Evolutionary conservation across 2,888 invertebrate species (phyloP).

Genomic region (Pandemis cinnamomeana): DNA sequence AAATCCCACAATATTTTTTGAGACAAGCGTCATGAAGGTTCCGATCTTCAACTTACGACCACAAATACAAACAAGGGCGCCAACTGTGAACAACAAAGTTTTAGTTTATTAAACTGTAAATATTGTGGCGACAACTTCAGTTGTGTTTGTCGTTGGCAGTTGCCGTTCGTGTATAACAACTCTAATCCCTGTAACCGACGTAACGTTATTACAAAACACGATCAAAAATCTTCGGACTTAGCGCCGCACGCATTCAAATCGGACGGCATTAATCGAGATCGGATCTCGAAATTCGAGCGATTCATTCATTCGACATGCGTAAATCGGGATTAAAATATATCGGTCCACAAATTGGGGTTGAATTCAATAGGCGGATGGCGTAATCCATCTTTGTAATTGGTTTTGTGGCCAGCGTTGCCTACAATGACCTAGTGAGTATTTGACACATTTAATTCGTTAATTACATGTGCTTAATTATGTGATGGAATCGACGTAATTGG

Average conservation of each 20-base stretch:
- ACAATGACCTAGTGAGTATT: slow-evolving; percentile 53
- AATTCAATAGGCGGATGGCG: slow-evolving; percentile 67
- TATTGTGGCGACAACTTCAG: too few relatives aligned
- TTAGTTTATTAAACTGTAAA: too few relatives aligned
- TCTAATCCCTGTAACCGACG: not conserved
- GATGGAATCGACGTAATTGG: not conserved
- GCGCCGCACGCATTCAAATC: slow-evolving; percentile 11
- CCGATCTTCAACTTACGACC: too few relatives aligned
- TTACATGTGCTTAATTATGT: slow-evolving; percentile 45
- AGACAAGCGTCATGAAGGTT: too few relatives aligned
- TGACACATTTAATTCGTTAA: slow-evolving; percentile 52
- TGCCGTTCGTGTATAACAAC: too few relatives aligned
- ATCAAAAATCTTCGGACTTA: slow-evolving; percentile 16
- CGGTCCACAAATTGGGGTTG: slow-evolving; percentile 73
- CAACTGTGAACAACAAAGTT: too few relatives aligned
- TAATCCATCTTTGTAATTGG: slow-evolving; percentile 79
- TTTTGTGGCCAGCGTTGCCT: slow-evolving; percentile 59
- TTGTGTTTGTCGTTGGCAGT: too few relatives aligned
- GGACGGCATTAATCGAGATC: slow-evolving; percentile 55
- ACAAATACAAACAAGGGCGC: too few relatives aligned
- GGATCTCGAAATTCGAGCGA: slow-evolving; percentile 56
- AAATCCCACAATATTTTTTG: too few relatives aligned
- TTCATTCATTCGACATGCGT: slow-evolving; percentile 69
- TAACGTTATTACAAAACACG: slow-evolving; percentile 3
- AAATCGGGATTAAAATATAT: slow-evolving; percentile 78